A percentile compares a stretch with the other conserved stretches of the same genome.
Conservation (phyloP, 1,140 invertebrate genomes). For the Microvelia longipes region DNA sequence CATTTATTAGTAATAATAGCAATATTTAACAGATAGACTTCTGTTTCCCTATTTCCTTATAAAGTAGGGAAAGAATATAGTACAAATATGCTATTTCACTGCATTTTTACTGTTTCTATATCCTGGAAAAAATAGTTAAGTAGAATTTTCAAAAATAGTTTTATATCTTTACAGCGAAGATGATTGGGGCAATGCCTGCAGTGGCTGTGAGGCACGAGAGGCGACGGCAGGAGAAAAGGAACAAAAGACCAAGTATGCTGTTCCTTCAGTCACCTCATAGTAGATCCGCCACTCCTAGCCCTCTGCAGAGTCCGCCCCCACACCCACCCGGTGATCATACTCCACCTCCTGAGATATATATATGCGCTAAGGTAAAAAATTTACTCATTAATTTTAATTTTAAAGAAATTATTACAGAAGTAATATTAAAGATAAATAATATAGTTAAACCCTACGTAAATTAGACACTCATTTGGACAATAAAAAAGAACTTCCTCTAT, state of each 20-base stretch:
- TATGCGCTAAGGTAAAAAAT: slow-evolving; percentile 54
- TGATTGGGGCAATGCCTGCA: slow-evolving; percentile 74
- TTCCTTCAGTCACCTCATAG: slow-evolving; percentile 34
- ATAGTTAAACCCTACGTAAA: not conserved
- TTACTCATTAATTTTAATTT: not conserved
- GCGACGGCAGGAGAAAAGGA: slow-evolving; percentile 51
- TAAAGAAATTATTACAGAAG: too few species aligned
- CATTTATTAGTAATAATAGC: too few species aligned
- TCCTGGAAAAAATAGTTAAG: too few species aligned
- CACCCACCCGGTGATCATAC: slow-evolving; percentile 40
- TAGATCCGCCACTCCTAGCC: slow-evolving; percentile 23
- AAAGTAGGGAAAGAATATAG: too few species aligned
- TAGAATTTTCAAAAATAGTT: too few species aligned
- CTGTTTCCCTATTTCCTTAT: too few species aligned
- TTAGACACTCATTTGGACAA: too few species aligned
- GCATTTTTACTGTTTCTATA: too few species aligned
- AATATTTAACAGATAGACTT: too few species aligned
- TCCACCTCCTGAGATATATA: slow-evolving; percentile 45
- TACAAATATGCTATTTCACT: too few species aligned
- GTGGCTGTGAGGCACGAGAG: slow-evolving; percentile 67
- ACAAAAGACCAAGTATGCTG: slow-evolving; percentile 48
- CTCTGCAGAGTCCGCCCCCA: slow-evolving; percentile 39
- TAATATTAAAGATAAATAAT: too few species aligned
- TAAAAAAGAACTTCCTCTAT: too few species aligned
- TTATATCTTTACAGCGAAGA: slow-evolving; percentile 28